These are phyloP conservation scores for Aurelia aurita DNA, from an alignment of 30 jellyfish, hydroid and myxozoan genomes.

Conservation along the genomic window DNA sequence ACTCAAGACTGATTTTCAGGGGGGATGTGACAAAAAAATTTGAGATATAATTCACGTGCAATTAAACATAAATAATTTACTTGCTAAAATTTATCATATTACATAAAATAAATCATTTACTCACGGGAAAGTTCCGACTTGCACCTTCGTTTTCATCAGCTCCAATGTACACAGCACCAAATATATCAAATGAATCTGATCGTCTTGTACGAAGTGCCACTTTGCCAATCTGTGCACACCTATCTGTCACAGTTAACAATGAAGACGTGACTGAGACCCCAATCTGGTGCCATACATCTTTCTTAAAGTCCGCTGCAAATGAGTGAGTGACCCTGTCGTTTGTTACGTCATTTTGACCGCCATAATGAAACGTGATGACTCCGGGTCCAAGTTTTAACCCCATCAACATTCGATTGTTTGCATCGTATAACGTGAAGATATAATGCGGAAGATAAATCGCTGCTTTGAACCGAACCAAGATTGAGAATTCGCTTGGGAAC, in stretches of 20 bases:
- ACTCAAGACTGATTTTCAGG: too few species aligned
- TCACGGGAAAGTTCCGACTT: slow-evolving; percentile 61
- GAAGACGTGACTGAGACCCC: slow-evolving; percentile 69
- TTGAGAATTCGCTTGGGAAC: slow-evolving; percentile 72
- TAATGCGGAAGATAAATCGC: slow-evolving; percentile 63
- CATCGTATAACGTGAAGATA: slow-evolving; percentile 82
- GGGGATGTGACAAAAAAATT: too few species aligned
- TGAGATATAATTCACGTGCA: too few species aligned
- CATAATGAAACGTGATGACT: slow-evolving; percentile 55
- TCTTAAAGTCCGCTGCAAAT: slow-evolving; percentile 64
- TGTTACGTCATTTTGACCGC: slow-evolving; percentile 57
- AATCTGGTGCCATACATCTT: slow-evolving; percentile 76
- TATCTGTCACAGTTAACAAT: slow-evolving; percentile 48
- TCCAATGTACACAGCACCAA: slow-evolving; percentile 89
- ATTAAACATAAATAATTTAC: too few species aligned
- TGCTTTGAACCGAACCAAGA: slow-evolving; percentile 65
- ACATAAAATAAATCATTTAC: background rate
- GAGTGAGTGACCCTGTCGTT: slow-evolving; percentile 67
- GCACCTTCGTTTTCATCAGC: slow-evolving; percentile 89
- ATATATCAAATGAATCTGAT: slow-evolving; percentile 70
- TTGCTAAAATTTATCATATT: too few species aligned
- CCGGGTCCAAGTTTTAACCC: slow-evolving; percentile 86
- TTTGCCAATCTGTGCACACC: slow-evolving; percentile 67
- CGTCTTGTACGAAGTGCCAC: slow-evolving; percentile 41
- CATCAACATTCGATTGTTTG: slow-evolving; percentile 85